Percentiles rank a stretch among this genome's conserved stretches.
These are phyloP conservation scores for Wasmannia auropunctata DNA, from an alignment of 1,140 invertebrate genomes.

Conservation along the genomic window DNA sequence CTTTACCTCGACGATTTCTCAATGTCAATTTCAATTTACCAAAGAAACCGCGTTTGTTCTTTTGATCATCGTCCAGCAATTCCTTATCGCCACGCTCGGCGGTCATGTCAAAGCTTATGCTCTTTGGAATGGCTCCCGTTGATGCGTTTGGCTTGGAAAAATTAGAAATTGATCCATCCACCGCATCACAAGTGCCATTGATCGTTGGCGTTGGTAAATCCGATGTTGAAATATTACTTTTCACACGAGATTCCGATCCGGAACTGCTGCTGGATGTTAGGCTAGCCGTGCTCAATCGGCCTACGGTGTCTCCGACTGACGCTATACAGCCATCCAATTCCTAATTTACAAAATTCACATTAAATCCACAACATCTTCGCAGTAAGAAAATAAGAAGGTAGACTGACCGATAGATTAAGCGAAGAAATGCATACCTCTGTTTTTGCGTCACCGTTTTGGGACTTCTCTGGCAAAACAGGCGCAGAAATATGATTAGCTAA, in stretches of 20 bases:
- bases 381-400: not conserved
- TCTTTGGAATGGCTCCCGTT: constrained; percentile 95
- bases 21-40: constrained; percentile 90
- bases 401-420: not conserved
- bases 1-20: constrained; percentile 87
- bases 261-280: constrained; percentile 85
- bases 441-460: constrained; percentile 78
- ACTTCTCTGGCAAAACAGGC: constrained; percentile 73
- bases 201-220: constrained; percentile 65
- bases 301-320: constrained; percentile 66
- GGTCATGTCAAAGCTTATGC: constrained; percentile 96
- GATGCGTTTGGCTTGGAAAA: constrained; percentile 86
- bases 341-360: constrained; percentile 52
- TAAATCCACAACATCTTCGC: constrained; percentile 16
- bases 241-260: constrained; percentile 78
- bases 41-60: constrained; percentile 88
- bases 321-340: constrained; percentile 67
- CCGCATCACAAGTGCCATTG: constrained; percentile 74
- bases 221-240: constrained; percentile 68
- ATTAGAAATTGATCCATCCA: constrained; percentile 63
- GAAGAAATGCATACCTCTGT: constrained; percentile 69
- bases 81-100: constrained; percentile 92
- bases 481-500: constrained; percentile 79
- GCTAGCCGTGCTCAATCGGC: constrained; percentile 84
- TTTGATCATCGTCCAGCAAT: constrained; percentile 87